These are phyloP conservation scores for Leucania comma DNA, from an alignment of 2,888 invertebrate genomes.

Conservation along the genomic window DNA sequence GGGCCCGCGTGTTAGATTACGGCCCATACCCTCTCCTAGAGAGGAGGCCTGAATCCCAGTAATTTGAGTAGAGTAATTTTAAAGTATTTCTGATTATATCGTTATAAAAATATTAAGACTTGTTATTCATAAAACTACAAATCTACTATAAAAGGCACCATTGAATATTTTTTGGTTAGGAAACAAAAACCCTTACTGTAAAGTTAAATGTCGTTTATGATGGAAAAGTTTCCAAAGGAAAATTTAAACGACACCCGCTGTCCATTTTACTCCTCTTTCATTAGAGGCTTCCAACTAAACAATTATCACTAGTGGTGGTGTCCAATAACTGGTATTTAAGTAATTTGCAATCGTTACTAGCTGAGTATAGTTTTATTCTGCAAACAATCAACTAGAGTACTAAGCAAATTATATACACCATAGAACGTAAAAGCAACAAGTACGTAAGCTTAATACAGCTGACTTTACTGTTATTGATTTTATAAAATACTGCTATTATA, in stretches of 20 bases:
- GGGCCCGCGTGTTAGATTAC: no score
- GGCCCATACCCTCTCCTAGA: no score
- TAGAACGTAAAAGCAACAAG: constrained; percentile 25
- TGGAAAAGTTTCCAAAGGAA: no score
- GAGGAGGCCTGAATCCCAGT: no score
- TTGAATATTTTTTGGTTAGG: no score
- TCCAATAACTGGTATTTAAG: background rate
- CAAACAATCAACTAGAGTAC: constrained; percentile 34
- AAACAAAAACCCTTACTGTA: no score
- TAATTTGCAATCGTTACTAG: constrained; percentile 21
- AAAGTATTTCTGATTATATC: no score
- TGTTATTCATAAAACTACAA: no score
- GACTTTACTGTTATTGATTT: constrained; percentile 10
- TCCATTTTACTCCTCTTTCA: background rate
- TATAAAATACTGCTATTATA: background rate
- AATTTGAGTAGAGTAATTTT: no score
- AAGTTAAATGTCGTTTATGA: no score
- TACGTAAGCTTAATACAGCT: background rate
- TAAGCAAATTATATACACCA: constrained; percentile 15
- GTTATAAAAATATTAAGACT: no score
- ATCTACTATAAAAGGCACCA: no score
- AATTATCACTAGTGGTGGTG: background rate
- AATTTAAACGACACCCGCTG: background rate
- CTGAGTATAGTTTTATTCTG: background rate
- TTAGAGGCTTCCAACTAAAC: background rate